Conservation (phyloP, 2,888 invertebrate genomes). For the Spialia ferax region DNA sequence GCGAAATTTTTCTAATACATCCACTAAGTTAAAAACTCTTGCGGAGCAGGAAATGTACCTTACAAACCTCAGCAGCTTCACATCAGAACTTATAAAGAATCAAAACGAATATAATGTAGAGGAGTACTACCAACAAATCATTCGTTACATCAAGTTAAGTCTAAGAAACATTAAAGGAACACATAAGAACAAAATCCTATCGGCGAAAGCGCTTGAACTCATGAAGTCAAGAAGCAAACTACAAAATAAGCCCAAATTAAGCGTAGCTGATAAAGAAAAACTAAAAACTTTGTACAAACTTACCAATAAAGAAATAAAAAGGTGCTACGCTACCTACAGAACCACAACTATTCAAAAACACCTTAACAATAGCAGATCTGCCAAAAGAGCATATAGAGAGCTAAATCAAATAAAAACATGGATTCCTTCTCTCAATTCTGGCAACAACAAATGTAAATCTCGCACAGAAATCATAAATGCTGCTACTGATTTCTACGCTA, state of each 20-base stretch:
- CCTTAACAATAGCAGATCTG: constrained; percentile 39
- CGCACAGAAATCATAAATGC: constrained; percentile 40
- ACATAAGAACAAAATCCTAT: constrained; percentile 39
- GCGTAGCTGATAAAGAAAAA: constrained; percentile 40
- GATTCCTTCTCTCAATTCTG: constrained; percentile 37
- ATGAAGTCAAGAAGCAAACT: constrained; percentile 43
- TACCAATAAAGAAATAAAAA: constrained; percentile 45
- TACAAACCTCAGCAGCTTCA: constrained; percentile 34
- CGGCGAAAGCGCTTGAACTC: constrained; percentile 37
- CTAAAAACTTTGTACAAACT: constrained; percentile 42
- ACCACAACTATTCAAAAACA: constrained; percentile 39
- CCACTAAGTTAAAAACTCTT: constrained; percentile 39
- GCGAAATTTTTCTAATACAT: constrained; percentile 33
- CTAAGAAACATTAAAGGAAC: constrained; percentile 38
- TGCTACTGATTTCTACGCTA: constrained; percentile 43
- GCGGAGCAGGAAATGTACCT: constrained; percentile 41
- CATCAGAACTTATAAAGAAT: constrained; percentile 40
- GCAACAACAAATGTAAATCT: constrained; percentile 32
- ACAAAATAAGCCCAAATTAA: constrained; percentile 43
- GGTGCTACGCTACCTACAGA: constrained; percentile 40
- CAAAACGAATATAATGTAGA: constrained; percentile 22
- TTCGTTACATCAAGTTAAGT: constrained; percentile 28
- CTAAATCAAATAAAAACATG: constrained; percentile 36
- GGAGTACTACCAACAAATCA: constrained; percentile 42
- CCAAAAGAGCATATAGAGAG: constrained; percentile 42